Evolutionary conservation across 2,113 vertebrate genomes (phyloP).

Genomic region (Sprattus sprattus): DNA sequence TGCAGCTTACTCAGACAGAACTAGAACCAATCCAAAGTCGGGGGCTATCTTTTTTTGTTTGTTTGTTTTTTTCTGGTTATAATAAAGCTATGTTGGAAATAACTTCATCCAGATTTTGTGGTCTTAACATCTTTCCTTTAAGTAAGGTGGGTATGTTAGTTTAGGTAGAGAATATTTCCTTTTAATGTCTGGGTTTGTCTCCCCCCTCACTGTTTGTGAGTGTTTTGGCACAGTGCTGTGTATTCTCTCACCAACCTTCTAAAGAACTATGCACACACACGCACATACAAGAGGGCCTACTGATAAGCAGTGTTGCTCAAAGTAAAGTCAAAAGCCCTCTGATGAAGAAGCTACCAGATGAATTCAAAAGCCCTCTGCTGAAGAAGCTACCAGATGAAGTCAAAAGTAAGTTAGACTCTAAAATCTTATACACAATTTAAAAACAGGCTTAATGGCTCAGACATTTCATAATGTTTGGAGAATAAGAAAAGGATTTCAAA

Average conservation of each 20-base stretch:
- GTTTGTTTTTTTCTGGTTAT: not conserved
- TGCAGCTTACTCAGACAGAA: not conserved
- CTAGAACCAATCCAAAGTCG: not conserved
- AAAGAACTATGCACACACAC: slow-evolving; percentile 3
- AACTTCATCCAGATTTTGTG: not conserved
- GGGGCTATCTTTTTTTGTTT: not conserved
- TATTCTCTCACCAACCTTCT: slow-evolving; percentile 3
- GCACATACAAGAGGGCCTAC: not conserved
- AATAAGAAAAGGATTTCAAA: not conserved
- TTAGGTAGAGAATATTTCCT: not conserved
- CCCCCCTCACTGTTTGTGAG: not conserved
- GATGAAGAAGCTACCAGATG: not conserved
- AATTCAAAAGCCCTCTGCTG: too few relatives aligned
- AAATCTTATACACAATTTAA: too few relatives aligned
- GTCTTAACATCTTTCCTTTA: not conserved
- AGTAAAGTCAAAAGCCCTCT: not conserved
- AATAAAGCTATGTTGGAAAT: not conserved
- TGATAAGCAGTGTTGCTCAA: not conserved
- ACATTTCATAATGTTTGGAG: not conserved
- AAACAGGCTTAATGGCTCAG: not conserved
- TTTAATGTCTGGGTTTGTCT: not conserved
- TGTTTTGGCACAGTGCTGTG: not conserved
- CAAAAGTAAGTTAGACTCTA: too few relatives aligned
- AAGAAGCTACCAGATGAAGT: not conserved
- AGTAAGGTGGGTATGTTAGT: not conserved